phyloP scores from a whole-genome alignment of 2,113 vertebrate genomes.

The Cryptotis parvus region DNA sequence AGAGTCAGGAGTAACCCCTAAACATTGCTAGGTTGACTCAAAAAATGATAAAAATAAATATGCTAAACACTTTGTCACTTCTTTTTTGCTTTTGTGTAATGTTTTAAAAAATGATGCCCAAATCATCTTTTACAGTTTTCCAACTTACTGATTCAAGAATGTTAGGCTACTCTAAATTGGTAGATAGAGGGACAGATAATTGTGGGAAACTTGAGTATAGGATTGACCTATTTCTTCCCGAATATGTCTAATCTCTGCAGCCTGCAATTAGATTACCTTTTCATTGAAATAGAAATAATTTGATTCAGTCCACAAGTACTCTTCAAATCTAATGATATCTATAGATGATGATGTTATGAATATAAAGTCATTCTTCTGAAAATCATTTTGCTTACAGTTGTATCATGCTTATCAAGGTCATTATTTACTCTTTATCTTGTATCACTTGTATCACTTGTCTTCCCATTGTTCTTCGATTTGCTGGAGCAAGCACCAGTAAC shows the following conservation, averaged over 20 bases:
- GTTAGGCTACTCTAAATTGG: neutral
- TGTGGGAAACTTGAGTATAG: neutral
- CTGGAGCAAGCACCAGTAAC: too few relatives aligned
- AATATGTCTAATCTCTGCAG: neutral
- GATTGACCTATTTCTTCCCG: neutral
- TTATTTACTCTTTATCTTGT: neutral
- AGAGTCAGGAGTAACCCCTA: too few relatives aligned
- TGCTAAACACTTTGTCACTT: neutral
- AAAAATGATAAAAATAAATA: neutral
- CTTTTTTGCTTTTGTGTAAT: neutral
- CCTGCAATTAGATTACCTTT: slow-evolving; percentile 42
- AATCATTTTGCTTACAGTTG: slow-evolving; percentile 26
- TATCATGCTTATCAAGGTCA: neutral
- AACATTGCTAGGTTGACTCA: too few relatives aligned
- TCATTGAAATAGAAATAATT: neutral
- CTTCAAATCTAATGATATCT: slow-evolving; percentile 25
- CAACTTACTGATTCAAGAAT: neutral
- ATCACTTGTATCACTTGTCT: too few relatives aligned
- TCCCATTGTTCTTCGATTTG: too few relatives aligned
- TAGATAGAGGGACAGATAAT: neutral
- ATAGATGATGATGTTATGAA: slow-evolving; percentile 28
- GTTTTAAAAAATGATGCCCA: neutral
- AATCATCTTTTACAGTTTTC: slow-evolving; percentile 14
- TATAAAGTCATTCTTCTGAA: neutral
- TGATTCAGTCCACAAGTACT: slow-evolving; percentile 29